Evolutionary conservation across 2,113 vertebrate species (phyloP).

Genomic region (Hyaena hyaena): DNA sequence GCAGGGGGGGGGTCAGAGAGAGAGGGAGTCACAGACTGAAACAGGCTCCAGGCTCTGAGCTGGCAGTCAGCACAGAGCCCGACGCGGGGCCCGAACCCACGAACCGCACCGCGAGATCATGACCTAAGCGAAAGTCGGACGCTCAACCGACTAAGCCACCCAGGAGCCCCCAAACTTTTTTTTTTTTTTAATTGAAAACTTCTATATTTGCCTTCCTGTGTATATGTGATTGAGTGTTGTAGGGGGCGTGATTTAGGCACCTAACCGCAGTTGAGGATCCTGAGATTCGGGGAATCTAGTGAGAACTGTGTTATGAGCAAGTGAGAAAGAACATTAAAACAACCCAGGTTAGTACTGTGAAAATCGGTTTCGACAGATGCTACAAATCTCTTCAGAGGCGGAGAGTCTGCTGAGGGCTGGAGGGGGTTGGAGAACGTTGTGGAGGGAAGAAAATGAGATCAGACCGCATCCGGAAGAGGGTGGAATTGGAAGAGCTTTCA

Average conservation of each 20-base stretch:
- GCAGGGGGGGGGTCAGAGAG: no score
- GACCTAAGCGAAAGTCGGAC: no score
- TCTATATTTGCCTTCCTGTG: background rate
- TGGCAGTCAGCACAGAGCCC: no score
- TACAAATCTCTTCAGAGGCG: background rate
- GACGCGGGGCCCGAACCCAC: no score
- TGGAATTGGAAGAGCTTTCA: background rate
- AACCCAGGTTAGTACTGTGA: background rate
- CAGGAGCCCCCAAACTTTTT: no score
- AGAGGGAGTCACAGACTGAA: no score
- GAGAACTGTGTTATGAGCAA: background rate
- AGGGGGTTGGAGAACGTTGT: background rate
- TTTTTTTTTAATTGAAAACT: background rate
- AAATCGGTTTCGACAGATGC: background rate
- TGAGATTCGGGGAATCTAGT: background rate
- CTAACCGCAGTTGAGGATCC: background rate
- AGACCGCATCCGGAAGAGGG: background rate
- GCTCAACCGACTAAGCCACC: no score
- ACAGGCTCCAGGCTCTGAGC: no score
- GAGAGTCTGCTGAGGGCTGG: background rate
- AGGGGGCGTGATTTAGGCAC: background rate
- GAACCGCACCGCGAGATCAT: no score
- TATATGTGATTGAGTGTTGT: background rate
- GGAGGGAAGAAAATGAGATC: background rate
- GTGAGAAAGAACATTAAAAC: background rate